A percentile compares a stretch with the other conserved stretches of the same genome.
Conservation (phyloP, 2,888 invertebrate species). For the Mythimna ferrago region DNA sequence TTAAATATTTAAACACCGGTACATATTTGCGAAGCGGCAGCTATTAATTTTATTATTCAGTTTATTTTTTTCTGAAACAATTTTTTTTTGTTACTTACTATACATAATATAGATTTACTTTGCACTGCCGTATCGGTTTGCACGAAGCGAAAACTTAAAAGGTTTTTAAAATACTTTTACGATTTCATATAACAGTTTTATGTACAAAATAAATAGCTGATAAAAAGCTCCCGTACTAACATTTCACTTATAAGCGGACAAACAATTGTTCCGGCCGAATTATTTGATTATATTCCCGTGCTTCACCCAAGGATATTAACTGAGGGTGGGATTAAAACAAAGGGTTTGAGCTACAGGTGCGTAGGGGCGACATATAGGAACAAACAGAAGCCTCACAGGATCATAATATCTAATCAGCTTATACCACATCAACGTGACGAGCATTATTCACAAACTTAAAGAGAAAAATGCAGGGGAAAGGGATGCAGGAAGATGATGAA, state of each 20-base stretch:
- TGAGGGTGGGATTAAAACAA: slow-evolving; percentile 55
- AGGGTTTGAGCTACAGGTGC: slow-evolving; percentile 62
- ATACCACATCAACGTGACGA: too few relatives aligned
- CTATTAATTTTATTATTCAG: too few relatives aligned
- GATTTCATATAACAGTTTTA: background rate
- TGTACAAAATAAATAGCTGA: background rate
- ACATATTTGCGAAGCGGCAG: too few relatives aligned
- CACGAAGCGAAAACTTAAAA: too few relatives aligned
- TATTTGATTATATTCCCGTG: slow-evolving; percentile 50
- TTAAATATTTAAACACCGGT: too few relatives aligned
- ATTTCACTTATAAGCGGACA: slow-evolving; percentile 35
- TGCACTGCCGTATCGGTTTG: too few relatives aligned
- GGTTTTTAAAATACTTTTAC: background rate
- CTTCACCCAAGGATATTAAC: slow-evolving; percentile 53
- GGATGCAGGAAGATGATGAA: too few relatives aligned
- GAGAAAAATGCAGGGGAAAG: too few relatives aligned
- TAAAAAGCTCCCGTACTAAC: slow-evolving; percentile 11
- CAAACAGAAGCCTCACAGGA: slow-evolving; percentile 9
- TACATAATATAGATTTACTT: too few relatives aligned
- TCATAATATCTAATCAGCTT: background rate
- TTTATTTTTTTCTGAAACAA: too few relatives aligned
- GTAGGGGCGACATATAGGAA: background rate
- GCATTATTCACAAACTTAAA: too few relatives aligned
- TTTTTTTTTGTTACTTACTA: too few relatives aligned
- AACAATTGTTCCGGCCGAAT: slow-evolving; percentile 46